Base-by-base conservation (phyloP, 1,140 invertebrate species). In the Lanistes nyassanus region DNA sequence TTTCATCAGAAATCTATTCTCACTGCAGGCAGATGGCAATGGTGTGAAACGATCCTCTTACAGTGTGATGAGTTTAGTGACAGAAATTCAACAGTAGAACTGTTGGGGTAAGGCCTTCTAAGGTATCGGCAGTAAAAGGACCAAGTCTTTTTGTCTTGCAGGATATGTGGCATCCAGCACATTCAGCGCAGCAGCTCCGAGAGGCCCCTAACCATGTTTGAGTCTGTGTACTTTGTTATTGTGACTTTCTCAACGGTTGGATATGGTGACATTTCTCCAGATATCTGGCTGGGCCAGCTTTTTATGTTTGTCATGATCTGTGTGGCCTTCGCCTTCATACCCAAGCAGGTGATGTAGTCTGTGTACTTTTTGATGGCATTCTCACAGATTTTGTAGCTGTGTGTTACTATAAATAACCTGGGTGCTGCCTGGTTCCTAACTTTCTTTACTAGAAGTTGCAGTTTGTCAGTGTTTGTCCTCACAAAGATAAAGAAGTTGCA, bases 221-320 rank as follows among this genome's bases (percentile, higher is more conserved):
- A 97, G 88, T 94, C 95, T 53, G 96, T 96, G 0, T 98, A 98
- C 89, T 98, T 97, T 89, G 96, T 98, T n/a, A 95, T 98, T 60
- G 96, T 98, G 56, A 98, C 97, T 34, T 97, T 98, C 89, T 97
- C 96, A 19, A 98, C 96, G 0, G 96, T 98, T 0, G 88, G 88
- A 6, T 89, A 88, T 71, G 88, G 88, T 13, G 96, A 98, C 89
- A 95, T 97, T 82, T 95, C 97, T 69, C 96, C 96, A 11, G 96
- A 98, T 88, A 97, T 97, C 83, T 98, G 96, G 96, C 95, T 96
- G 1, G 97, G 96, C 1, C 96, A 98, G 86, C 92, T 98, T 0
- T 98, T 95, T 87, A 97, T 98, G 95, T 94, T 98, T 31, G 75
- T 90, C 36, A 96, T 98, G 94, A 98, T 98, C 83, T 95, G 95